These are phyloP conservation scores for Myotis myotis DNA, from an alignment of 2,797 vertebrate genomes.

Conservation along the genomic window DNA sequence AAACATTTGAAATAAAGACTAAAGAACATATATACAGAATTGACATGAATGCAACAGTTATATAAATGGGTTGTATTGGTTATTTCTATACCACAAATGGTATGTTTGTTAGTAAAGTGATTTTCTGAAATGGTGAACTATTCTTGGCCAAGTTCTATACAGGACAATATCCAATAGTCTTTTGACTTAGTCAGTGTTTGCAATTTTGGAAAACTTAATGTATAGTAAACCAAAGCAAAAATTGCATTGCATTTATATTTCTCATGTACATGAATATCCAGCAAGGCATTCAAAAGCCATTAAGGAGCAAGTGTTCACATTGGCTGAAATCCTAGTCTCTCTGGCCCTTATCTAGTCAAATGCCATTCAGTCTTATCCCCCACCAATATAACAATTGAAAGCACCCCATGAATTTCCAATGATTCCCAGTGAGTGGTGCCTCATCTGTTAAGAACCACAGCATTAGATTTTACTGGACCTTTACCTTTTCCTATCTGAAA, in stretches of 20 bases:
- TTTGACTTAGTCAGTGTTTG: background rate
- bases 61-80: background rate
- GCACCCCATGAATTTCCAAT: background rate
- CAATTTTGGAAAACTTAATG: conserved; percentile 22
- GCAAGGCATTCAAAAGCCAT: background rate
- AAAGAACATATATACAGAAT: background rate
- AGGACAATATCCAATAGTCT: background rate
- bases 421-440: background rate
- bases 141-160: background rate
- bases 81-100: background rate
- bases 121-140: conserved; percentile 14
- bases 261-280: background rate
- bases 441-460: background rate
- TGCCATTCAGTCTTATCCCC: background rate
- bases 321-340: background rate
- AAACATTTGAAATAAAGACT: background rate
- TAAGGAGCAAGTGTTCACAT: background rate
- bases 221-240: background rate
- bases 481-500: conserved; percentile 8
- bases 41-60: background rate
- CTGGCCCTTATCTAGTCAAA: background rate
- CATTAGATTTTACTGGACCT: conserved; percentile 9
- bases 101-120: background rate
- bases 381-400: background rate
- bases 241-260: background rate